phyloP scores from a whole-genome alignment of 1,140 invertebrate genomes.

The Cotesia vestalis region DNA sequence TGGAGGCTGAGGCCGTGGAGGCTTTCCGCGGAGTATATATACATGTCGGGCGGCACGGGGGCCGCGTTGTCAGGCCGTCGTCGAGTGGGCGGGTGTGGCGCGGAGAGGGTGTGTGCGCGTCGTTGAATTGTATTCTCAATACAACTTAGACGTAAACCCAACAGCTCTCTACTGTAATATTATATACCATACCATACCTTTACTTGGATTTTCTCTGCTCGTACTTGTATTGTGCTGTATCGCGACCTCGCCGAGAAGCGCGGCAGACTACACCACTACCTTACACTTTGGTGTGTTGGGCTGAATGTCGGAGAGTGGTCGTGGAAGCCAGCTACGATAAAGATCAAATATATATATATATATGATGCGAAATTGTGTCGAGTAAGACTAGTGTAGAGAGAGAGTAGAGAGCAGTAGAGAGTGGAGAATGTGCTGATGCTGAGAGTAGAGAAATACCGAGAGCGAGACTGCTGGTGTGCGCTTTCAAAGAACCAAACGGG shows the following conservation, averaged over 20 bases:
- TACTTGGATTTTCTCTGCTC: no score
- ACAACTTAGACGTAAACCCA: no score
- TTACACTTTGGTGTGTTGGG: no score
- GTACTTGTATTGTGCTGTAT: background rate
- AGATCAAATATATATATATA: no score
- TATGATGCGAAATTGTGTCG: background rate
- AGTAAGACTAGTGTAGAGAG: no score
- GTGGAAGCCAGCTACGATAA: no score
- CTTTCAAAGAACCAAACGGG: conserved; percentile 38
- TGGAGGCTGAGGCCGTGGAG: conserved; percentile 58
- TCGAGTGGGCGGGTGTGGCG: conserved; percentile 60
- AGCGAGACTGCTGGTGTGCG: background rate
- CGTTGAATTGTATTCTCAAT: conserved; percentile 7
- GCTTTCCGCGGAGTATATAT: conserved; percentile 55
- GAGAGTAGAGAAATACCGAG: background rate
- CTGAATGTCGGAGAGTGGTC: no score
- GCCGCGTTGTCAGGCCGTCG: conserved; percentile 34
- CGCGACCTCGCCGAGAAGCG: conserved; percentile 22
- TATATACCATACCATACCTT: no score
- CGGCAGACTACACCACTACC: background rate
- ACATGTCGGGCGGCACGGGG: conserved; percentile 46
- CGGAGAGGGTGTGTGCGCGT: conserved; percentile 53
- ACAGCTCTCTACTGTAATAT: no score
- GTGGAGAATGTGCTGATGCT: background rate
- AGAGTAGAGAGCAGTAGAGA: no score